Percentiles rank a stretch among this genome's conserved stretches.
Evolutionary conservation across 2,888 invertebrate species (phyloP).

Genomic region (Hesperia comma): DNA sequence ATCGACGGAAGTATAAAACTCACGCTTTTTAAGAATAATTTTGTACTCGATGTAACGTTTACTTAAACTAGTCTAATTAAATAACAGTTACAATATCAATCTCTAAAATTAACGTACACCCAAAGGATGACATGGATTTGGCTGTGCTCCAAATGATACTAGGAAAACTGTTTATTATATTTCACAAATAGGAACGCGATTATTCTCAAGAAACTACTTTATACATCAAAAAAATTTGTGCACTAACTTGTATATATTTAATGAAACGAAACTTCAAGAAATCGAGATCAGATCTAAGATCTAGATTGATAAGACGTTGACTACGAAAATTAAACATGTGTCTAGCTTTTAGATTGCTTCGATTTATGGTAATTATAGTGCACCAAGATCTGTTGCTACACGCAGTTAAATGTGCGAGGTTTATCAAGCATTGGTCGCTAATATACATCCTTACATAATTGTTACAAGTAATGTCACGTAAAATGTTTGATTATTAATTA

Average conservation of each 20-base stretch:
- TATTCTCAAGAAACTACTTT: no score
- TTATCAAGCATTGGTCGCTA: conserved; percentile 6
- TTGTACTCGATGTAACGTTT: no score
- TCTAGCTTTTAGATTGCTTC: conserved; percentile 50
- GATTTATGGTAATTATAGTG: conserved; percentile 70
- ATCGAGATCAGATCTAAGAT: background rate
- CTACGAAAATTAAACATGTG: conserved; percentile 28
- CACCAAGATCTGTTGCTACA: conserved; percentile 39
- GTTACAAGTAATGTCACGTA: no score
- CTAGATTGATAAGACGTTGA: conserved; percentile 24
- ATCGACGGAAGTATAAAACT: no score
- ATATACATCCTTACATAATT: background rate
- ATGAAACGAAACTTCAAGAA: conserved; percentile 4
- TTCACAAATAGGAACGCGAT: no score
- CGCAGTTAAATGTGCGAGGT: background rate
- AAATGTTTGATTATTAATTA: background rate
- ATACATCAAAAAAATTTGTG: no score
- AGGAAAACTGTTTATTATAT: background rate
- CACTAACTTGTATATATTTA: background rate
- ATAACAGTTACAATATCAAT: no score
- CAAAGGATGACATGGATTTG: conserved; percentile 5
- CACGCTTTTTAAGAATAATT: no score
- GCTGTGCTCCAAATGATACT: conserved; percentile 10
- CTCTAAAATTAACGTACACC: background rate
- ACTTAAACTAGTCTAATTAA: no score